Evolutionary conservation across 2,797 vertebrate species (phyloP).

Genomic region (Alcedo quadribrachys): DNA sequence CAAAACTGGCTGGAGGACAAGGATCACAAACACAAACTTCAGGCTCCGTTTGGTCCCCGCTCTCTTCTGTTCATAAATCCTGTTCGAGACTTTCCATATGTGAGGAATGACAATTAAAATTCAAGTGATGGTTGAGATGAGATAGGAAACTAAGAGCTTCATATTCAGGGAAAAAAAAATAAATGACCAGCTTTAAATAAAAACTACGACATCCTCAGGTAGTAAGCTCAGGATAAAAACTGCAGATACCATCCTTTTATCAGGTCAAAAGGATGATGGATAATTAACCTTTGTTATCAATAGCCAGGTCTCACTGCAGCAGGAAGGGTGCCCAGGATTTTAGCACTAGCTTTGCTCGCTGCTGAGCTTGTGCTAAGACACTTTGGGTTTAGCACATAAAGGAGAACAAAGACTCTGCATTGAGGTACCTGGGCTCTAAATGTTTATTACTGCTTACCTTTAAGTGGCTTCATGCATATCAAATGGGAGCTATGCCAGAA

Average conservation of each 20-base stretch:
- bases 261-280: not conserved
- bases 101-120: not conserved
- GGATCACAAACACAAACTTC: not conserved
- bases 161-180: not conserved
- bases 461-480: not conserved
- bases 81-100: not conserved
- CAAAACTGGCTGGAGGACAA: not conserved
- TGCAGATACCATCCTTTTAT: not conserved
- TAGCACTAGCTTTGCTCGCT: not conserved
- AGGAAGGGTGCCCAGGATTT: not conserved
- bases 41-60: not conserved
- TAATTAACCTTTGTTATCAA: not conserved
- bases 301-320: not conserved
- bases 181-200: not conserved
- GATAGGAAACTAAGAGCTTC: not conserved
- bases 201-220: not conserved
- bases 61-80: not conserved
- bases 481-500: not conserved
- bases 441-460: not conserved
- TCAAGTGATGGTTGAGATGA: not conserved
- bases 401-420: not conserved
- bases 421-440: not conserved
- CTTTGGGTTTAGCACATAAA: not conserved
- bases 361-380: not conserved
- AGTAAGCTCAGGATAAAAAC: not conserved